Percentiles rank a stretch among this genome's conserved stretches.
Evolutionary conservation across 1,140 invertebrate genomes (phyloP).

Genomic region (Philotrypesis tridentata): DNA sequence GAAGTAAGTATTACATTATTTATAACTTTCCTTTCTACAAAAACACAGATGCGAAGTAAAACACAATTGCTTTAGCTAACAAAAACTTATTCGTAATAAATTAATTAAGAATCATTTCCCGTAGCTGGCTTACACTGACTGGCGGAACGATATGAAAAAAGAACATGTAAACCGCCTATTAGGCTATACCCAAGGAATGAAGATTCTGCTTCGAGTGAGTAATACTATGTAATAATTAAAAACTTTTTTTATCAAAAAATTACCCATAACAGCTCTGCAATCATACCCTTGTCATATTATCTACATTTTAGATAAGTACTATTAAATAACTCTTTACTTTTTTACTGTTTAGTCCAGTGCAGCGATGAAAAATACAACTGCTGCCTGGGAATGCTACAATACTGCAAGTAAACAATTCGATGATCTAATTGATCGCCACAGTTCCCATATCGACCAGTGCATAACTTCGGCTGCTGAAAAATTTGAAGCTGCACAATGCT

Average conservation of each 20-base stretch:
- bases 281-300: too few relatives aligned
- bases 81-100: too few relatives aligned
- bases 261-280: too few relatives aligned
- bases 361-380: background rate
- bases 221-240: too few relatives aligned
- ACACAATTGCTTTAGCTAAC: too few relatives aligned
- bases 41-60: too few relatives aligned
- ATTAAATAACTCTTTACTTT: background rate
- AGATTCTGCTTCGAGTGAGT: background rate
- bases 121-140: background rate
- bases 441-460: background rate
- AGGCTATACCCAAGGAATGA: background rate
- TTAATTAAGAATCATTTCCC: too few relatives aligned
- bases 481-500: background rate
- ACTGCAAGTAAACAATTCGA: background rate
- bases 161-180: background rate
- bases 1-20: too few relatives aligned
- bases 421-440: background rate
- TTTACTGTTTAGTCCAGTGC: background rate
- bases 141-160: background rate
- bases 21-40: too few relatives aligned
- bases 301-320: background rate
- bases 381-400: background rate
- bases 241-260: too few relatives aligned
- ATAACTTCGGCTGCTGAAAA: background rate